Evolutionary conservation across 2,113 vertebrate genomes (phyloP).

Genomic region (Fukomys damarensis): DNA sequence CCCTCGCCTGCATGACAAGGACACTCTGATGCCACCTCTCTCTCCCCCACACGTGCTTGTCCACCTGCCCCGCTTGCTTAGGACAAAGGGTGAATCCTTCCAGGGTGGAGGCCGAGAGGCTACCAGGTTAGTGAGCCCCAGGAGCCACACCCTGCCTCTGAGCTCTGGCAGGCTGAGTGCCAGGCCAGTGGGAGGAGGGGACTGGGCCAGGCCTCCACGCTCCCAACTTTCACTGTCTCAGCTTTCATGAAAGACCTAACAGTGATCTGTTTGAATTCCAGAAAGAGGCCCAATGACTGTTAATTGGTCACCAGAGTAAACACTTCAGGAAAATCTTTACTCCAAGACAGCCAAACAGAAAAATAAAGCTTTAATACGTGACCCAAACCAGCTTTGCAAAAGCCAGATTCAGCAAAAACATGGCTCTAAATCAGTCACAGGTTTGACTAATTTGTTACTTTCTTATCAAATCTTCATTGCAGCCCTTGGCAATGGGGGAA

Average conservation of each 20-base stretch:
- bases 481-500: too few species aligned
- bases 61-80: background rate
- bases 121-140: background rate
- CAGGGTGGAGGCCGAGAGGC: too few species aligned
- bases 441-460: background rate
- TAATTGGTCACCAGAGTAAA: background rate
- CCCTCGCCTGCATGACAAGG: background rate
- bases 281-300: background rate
- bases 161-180: background rate
- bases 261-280: background rate
- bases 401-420: background rate
- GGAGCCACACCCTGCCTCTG: background rate
- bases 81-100: background rate
- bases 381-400: background rate
- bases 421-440: background rate
- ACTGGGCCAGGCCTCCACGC: background rate
- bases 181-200: too few species aligned
- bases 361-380: background rate
- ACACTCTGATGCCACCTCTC: background rate
- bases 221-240: fast-evolving
- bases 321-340: background rate
- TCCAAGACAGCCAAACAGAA: background rate
- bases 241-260: background rate
- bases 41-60: background rate
- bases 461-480: background rate